These are phyloP conservation scores for Piscicola geometra DNA, from an alignment of 2,888 invertebrate species.

Conservation along the genomic window DNA sequence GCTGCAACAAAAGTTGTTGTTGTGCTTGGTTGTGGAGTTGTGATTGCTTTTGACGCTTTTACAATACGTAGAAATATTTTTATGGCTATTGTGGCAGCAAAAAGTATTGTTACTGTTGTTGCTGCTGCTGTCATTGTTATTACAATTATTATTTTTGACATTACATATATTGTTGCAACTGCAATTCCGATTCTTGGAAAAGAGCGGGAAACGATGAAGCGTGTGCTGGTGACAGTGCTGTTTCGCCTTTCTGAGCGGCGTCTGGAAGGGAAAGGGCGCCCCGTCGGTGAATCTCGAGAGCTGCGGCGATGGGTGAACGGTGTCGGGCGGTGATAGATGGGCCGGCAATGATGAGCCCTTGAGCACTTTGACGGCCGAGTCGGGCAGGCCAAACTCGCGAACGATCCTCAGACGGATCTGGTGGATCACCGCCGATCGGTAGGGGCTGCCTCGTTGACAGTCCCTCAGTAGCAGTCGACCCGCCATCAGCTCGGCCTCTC, in stretches of 20 bases:
- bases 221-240: slow-evolving; percentile 21
- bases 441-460: neutral
- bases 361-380: slow-evolving; percentile 74
- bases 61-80: neutral
- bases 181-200: neutral
- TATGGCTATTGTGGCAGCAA: neutral
- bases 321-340: neutral
- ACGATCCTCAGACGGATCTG: slow-evolving; percentile 76
- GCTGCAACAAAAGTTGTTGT: neutral
- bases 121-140: neutral
- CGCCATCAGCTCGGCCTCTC: slow-evolving; percentile 73
- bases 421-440: slow-evolving; percentile 66
- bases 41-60: neutral
- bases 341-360: slow-evolving; percentile 38
- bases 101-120: neutral
- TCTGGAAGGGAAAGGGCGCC: slow-evolving; percentile 1
- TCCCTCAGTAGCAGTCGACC: slow-evolving; percentile 48
- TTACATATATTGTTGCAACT: neutral
- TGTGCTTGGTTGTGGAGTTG: too few relatives aligned
- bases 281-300: neutral
- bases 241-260: slow-evolving; percentile 4
- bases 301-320: neutral
- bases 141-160: neutral
- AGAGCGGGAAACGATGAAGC: neutral
- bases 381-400: slow-evolving; percentile 87